Percentiles rank a stretch among this genome's conserved stretches.
Evolutionary conservation across 2,797 vertebrate genomes (phyloP).

Genomic region (Lepilemur septentrionalis): DNA sequence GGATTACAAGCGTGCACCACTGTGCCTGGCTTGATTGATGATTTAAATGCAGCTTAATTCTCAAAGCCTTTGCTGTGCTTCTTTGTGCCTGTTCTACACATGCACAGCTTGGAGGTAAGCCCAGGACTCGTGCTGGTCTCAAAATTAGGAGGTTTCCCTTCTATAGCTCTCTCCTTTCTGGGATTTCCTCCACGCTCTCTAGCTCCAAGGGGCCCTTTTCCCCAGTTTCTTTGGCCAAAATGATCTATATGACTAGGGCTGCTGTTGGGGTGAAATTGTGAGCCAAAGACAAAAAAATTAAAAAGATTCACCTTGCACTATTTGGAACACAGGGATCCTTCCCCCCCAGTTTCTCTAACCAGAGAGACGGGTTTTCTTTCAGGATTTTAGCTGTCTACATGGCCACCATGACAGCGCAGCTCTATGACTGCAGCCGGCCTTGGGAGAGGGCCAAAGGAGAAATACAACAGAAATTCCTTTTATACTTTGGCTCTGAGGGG

Average conservation of each 20-base stretch:
- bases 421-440: background rate
- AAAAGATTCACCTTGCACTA: background rate
- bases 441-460: background rate
- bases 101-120: background rate
- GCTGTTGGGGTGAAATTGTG: background rate
- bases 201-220: background rate
- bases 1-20: background rate
- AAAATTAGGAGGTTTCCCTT: background rate
- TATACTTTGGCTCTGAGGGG: background rate
- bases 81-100: background rate
- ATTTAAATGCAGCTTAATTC: background rate
- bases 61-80: background rate
- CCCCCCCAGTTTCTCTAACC: background rate
- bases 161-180: background rate
- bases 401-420: background rate
- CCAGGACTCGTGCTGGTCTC: background rate
- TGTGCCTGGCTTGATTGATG: background rate
- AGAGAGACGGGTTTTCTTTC: background rate
- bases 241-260: background rate
- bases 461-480: background rate
- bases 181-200: background rate
- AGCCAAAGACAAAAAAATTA: background rate
- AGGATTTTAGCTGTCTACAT: background rate
- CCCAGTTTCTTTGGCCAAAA: background rate
- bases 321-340: background rate